Percentiles rank a stretch among this genome's conserved stretches.
These are phyloP conservation scores for Chironomus striatipennis DNA, from an alignment of 1,140 invertebrate species.

Conservation along the genomic window DNA sequence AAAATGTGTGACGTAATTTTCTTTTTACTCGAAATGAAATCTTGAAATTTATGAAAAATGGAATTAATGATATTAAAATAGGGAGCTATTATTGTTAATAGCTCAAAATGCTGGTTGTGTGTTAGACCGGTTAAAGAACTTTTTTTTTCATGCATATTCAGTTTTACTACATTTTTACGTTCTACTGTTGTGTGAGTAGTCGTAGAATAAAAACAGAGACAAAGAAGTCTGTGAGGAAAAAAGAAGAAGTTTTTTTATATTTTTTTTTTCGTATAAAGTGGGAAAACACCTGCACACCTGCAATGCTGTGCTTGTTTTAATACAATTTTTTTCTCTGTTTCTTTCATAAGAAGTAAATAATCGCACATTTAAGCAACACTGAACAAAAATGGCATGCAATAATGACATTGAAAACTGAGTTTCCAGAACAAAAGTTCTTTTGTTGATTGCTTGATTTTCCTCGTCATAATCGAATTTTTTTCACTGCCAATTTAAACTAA, in stretches of 20 bases:
- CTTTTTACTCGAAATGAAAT: background rate
- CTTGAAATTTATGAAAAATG: no score
- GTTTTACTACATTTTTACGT: conserved; percentile 2
- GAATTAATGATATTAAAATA: no score
- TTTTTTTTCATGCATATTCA: background rate
- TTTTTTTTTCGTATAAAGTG: background rate
- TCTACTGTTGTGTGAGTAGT: background rate
- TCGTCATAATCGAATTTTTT: no score
- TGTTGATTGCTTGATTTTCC: no score
- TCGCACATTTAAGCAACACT: no score
- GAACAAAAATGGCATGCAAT: no score
- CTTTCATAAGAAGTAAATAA: background rate
- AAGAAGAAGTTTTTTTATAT: background rate
- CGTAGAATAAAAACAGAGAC: background rate
- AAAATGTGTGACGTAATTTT: background rate
- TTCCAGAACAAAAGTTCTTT: background rate
- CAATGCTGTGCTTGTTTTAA: background rate
- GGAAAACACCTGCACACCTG: conserved; percentile 2
- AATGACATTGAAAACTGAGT: background rate
- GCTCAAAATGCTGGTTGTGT: background rate
- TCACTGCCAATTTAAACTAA: no score
- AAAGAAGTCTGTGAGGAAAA: background rate
- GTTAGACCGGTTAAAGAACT: conserved; percentile 3
- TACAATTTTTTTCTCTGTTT: background rate
- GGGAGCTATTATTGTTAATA: background rate